phyloP scores from a whole-genome alignment of 2,888 invertebrate genomes.

The Anorthoa munda region DNA sequence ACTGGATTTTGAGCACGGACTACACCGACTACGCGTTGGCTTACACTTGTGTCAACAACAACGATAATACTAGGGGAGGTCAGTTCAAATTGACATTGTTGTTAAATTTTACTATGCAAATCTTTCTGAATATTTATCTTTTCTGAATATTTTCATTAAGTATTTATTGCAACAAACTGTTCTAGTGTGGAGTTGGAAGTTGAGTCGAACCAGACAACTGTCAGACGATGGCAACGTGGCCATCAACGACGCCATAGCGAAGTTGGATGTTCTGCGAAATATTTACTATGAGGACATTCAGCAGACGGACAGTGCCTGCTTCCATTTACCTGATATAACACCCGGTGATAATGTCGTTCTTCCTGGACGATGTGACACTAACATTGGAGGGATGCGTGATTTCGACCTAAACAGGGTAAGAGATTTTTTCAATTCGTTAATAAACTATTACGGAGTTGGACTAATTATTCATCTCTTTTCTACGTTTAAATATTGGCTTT shows the following conservation, averaged over 20 bases:
- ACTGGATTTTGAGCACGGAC: slow-evolving; percentile 88
- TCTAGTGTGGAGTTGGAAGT: slow-evolving; percentile 78
- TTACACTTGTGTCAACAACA: slow-evolving; percentile 90
- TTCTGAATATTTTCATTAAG: not conserved
- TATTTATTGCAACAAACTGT: not conserved
- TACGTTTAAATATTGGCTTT: not conserved
- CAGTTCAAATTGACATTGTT: slow-evolving; percentile 25
- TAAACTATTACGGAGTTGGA: too few species aligned
- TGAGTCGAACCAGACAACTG: slow-evolving; percentile 76
- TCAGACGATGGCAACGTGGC: slow-evolving; percentile 62
- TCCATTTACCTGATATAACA: slow-evolving; percentile 75
- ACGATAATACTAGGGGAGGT: slow-evolving; percentile 72
- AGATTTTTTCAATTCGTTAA: slow-evolving; percentile 6
- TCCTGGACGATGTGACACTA: slow-evolving; percentile 77
- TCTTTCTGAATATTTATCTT: not conserved
- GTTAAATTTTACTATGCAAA: not conserved
- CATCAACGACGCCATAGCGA: slow-evolving; percentile 72
- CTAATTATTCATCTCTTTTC: not conserved
- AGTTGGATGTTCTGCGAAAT: slow-evolving; percentile 73
- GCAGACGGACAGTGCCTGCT: slow-evolving; percentile 77
- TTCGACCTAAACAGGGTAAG: slow-evolving; percentile 65
- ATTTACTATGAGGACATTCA: slow-evolving; percentile 74
- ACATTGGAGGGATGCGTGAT: slow-evolving; percentile 72
- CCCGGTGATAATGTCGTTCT: slow-evolving; percentile 75
- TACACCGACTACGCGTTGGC: slow-evolving; percentile 91